These are phyloP conservation scores for Falcunculus frontatus DNA, from an alignment of 2,113 vertebrate species.

Conservation along the genomic window DNA sequence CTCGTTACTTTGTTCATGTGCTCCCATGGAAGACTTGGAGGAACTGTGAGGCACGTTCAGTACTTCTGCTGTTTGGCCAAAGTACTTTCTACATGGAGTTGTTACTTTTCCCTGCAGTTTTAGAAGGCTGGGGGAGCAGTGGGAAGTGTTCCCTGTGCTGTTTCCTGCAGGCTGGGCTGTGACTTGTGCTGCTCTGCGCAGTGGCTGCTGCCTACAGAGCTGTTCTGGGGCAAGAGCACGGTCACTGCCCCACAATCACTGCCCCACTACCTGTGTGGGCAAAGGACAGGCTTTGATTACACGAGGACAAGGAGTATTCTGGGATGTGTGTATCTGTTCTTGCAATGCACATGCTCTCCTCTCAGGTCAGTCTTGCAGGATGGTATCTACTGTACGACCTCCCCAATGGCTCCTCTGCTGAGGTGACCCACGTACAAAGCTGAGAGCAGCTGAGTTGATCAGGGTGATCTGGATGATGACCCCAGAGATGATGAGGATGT, in stretches of 20 bases:
- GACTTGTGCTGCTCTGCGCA: not conserved
- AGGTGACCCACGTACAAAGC: not conserved
- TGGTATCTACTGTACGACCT: not conserved
- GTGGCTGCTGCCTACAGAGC: not conserved
- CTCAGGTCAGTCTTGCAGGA: not conserved
- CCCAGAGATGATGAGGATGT: not conserved
- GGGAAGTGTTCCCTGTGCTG: not conserved
- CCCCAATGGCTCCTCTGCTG: not conserved
- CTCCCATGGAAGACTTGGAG: not conserved
- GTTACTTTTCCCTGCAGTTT: not conserved
- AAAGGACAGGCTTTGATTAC: not conserved
- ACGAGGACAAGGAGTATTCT: not conserved
- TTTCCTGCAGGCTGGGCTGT: not conserved
- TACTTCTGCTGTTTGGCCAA: not conserved
- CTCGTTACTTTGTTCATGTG: not conserved
- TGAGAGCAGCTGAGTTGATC: not conserved
- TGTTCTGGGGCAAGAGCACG: not conserved
- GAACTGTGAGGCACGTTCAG: not conserved
- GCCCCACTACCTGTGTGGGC: too few relatives aligned
- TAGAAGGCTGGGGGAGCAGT: not conserved
- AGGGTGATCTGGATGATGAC: not conserved
- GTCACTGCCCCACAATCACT: not conserved
- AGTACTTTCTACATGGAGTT: not conserved
- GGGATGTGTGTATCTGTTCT: not conserved
- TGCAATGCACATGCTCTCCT: rapidly evolving